These are phyloP conservation scores for Sarcoramphus papa DNA, from an alignment of 2,797 vertebrate genomes.

Conservation along the genomic window DNA sequence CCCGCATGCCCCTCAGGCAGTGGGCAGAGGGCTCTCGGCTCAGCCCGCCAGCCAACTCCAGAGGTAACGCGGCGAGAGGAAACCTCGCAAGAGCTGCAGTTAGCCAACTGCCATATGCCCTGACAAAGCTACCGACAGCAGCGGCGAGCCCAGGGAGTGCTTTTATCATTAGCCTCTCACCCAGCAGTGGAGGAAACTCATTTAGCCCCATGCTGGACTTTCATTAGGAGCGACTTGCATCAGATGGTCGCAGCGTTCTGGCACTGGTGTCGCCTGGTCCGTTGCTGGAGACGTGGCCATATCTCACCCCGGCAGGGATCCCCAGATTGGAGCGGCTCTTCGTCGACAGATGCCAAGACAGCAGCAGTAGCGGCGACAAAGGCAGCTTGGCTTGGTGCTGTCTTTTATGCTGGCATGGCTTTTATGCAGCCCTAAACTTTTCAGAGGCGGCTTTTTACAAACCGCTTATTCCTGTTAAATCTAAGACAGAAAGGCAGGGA, in stretches of 20 bases:
- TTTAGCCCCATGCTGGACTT: constrained; percentile 99
- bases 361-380: constrained; percentile 31
- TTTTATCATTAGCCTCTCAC: constrained; percentile 95
- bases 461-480: background rate
- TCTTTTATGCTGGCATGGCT: constrained; percentile 72
- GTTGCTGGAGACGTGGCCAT: constrained; percentile 76
- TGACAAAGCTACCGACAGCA: constrained; percentile 84
- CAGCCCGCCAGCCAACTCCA: background rate
- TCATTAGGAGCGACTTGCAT: constrained; percentile 98
- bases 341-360: constrained; percentile 87
- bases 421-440: constrained; percentile 49
- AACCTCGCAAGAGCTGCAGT: constrained; percentile 75
- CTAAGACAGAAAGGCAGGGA: background rate
- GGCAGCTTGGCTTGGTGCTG: constrained; percentile 75
- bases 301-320: constrained; percentile 78
- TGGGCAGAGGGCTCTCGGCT: background rate
- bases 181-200: constrained; percentile 94
- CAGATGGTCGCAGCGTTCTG: constrained; percentile 91
- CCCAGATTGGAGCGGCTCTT: constrained; percentile 59
- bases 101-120: constrained; percentile 93
- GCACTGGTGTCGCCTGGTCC: constrained; percentile 78
- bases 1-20: background rate
- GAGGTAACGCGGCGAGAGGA: constrained; percentile 21
- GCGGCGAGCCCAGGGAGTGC: constrained; percentile 87
- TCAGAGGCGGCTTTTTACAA: constrained; percentile 42